Base-by-base conservation (phyloP, 1,140 invertebrate genomes). In the Cotesia typhae region DNA sequence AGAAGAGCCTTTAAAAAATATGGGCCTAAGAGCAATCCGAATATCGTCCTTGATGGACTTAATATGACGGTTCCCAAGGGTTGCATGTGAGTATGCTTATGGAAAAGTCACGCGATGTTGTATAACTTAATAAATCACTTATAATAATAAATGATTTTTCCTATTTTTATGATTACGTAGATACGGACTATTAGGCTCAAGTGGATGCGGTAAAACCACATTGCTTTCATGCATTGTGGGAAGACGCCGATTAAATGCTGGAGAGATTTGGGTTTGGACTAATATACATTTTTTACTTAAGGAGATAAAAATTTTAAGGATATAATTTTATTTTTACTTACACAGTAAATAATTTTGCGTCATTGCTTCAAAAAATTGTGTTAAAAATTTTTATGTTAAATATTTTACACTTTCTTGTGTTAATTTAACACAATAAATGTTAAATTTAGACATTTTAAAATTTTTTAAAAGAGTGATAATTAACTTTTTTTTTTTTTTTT, bases 51-150 rank as follows among this genome's bases (percentile, higher is more conserved):
- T 17, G 93, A 94, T 80, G 92, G 94, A 37, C 89, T 97, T 36
- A 95, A 95, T 79, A 95, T 97, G 93, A 95, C 94, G 12, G 95
- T 97, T 12, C 92, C 93, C 57, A 95, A 96, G 83, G 95, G 95
- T 67, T 91, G 94, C 55, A 97, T 97, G 94, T 96, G 88, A 93
- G 93, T 92, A 20, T 9, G 0, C 1, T 28, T 36, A 17, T 20
- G 5, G 10, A 47, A 47, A 4, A 2, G 10, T 47, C 36, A 38
- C 36, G 37, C 28, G 57, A 38, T 67, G 20, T 55, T 9, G 53
- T 59, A 59, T 28, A 41, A 59, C 35, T 20, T 41, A 51, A 41
- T 68, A 60, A 35, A 28, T 61, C 53, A 64, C 10, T n/a, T 14
- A 37, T 4, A 38, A 47, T 64, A n/a, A 67, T n/a, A 51, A 51